phyloP scores from a whole-genome alignment of 2,113 vertebrate species.

The Collichthys lucidus region DNA sequence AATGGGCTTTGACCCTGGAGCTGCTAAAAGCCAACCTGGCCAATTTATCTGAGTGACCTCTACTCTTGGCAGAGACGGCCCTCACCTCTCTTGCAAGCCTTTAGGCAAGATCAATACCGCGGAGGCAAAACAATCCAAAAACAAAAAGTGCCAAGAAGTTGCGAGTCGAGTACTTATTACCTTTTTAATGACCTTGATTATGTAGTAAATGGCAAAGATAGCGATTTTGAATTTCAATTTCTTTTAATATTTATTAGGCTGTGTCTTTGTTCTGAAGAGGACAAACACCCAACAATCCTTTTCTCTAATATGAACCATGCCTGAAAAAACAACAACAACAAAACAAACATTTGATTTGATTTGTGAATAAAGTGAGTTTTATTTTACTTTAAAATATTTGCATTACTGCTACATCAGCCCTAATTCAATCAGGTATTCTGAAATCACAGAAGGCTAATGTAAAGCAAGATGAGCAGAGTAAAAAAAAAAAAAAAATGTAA shows the following conservation, averaged over 20 bases:
- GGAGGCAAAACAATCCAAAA: conserved; percentile 83
- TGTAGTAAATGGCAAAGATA: conserved; percentile 8
- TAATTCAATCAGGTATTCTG: conserved; percentile 60
- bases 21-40: conserved; percentile 92
- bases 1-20: conserved; percentile 94
- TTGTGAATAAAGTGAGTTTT: conserved; percentile 39
- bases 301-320: neutral
- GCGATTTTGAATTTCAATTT: neutral
- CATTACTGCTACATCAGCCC: conserved; percentile 31
- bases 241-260: neutral
- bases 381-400: conserved; percentile 51
- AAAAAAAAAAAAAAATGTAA: conserved; percentile 26
- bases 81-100: conserved; percentile 84
- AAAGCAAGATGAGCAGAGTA: conserved; percentile 47
- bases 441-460: conserved; percentile 61
- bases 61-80: conserved; percentile 78
- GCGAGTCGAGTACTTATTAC: conserved; percentile 34
- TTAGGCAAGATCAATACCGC: conserved; percentile 88
- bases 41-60: conserved; percentile 92
- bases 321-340: neutral
- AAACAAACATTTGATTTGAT: conserved; percentile 22
- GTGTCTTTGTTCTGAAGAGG: neutral
- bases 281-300: neutral
- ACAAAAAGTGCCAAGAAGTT: conserved; percentile 35
- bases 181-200: conserved; percentile 41